phyloP scores from a whole-genome alignment of 2,797 vertebrate genomes.

The Garrulus glandarius region DNA sequence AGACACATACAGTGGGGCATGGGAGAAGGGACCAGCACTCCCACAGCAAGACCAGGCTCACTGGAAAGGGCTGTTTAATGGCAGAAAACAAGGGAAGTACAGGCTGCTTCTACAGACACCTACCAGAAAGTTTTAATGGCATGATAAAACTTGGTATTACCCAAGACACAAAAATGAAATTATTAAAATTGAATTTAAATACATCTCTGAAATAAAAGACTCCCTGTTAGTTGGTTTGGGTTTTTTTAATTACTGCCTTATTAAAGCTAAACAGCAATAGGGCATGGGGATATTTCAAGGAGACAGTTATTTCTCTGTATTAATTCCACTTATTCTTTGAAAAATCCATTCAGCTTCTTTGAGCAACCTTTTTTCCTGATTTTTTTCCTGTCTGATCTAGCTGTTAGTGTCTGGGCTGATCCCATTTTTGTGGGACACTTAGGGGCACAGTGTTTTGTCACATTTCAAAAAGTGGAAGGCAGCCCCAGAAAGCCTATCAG shows the following conservation, averaged over 20 bases:
- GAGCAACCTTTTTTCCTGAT: background rate
- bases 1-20: accelerated
- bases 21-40: background rate
- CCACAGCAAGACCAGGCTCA: background rate
- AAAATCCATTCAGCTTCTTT: background rate
- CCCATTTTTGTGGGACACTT: background rate
- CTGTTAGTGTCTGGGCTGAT: background rate
- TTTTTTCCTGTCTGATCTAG: background rate
- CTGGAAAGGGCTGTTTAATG: background rate
- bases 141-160: background rate
- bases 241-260: background rate
- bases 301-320: background rate
- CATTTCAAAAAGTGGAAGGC: background rate
- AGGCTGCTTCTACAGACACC: background rate
- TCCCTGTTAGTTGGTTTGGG: background rate
- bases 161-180: background rate
- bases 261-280: background rate
- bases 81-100: background rate
- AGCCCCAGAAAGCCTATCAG: background rate
- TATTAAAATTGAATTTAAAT: background rate
- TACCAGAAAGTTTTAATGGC: background rate
- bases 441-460: background rate
- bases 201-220: background rate
- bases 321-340: background rate
- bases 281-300: background rate